Base-by-base conservation (phyloP, 2,888 invertebrate species). In the Papilio demoleus region DNA sequence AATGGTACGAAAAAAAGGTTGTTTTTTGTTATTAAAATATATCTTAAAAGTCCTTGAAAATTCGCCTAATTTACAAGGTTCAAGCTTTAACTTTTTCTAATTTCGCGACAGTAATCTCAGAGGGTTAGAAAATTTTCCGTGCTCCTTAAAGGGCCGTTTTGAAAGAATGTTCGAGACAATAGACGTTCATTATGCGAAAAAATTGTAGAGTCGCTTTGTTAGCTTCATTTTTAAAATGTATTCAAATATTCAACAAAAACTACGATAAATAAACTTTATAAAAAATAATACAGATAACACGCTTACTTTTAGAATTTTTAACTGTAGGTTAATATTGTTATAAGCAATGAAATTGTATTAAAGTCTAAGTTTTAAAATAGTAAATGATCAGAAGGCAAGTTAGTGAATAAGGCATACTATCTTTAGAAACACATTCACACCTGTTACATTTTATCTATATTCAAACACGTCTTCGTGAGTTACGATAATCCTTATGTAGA, bases 1-100 rank as follows among this genome's bases (percentile, higher is more conserved):
- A 3, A 14, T 5, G 14, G 40, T n/a, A n/a, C n/a, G 5, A 5
- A n/a, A 40, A 5, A 40, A 40, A 40, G 12, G 4, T 31, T 31
- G 31, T 31, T 2, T 4, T n/a, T 40, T 38, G n/a, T 42, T 19
- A 9, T 22, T 47, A 34, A 36, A n/a, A 58, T 19, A 14, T 31
- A 56, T 36, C 12, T 17, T 59, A 19, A 59, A 22, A 59, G 12
- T 14, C 22, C 5, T 24, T 60, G 8, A 22, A 60, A 61, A 45
- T 17, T 31, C 14, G 4, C 27, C 14, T n/a, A 42, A 60, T 45
- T 40, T 61, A 12, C 27, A 42, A 42, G n/a, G 8, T n/a, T 40
- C 24, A 14, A 60, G 24, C 27, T 31, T 42, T 27, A 45, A 61
- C 27, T 27, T 45, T 61, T 27, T 17, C 42, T 61, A 61, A 42